Evolutionary conservation across 2,797 vertebrate species (phyloP).

Genomic region (Cacajao melanocephalus): DNA sequence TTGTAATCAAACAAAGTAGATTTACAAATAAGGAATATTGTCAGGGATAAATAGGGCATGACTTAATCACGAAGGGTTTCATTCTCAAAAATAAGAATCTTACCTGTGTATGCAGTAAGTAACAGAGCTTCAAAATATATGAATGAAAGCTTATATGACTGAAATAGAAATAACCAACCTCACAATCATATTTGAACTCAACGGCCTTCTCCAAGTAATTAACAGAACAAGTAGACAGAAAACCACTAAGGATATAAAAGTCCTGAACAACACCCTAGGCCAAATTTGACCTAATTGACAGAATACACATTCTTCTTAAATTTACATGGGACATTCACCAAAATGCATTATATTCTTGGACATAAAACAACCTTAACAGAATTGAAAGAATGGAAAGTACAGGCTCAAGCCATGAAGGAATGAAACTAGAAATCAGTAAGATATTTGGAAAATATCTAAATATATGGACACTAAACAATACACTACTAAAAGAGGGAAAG

Average conservation of each 20-base stretch:
- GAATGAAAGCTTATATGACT: background rate
- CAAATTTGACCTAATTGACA: background rate
- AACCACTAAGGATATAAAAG: background rate
- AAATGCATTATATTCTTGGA: background rate
- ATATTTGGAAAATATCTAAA: background rate
- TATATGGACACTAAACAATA: background rate
- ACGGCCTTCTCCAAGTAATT: background rate
- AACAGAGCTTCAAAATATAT: conserved; percentile 9
- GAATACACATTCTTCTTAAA: background rate
- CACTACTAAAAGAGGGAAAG: background rate
- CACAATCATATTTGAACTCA: background rate
- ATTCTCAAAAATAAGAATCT: background rate
- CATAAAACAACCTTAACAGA: background rate
- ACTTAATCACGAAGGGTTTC: background rate
- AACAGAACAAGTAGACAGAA: background rate
- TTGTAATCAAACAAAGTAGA: background rate
- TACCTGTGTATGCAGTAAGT: background rate
- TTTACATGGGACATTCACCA: background rate
- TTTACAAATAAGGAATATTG: background rate
- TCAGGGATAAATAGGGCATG: background rate
- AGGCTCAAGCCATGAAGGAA: background rate
- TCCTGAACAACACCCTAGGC: background rate
- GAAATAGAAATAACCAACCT: conserved; percentile 19
- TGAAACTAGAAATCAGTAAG: conserved; percentile 4
- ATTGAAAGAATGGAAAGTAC: background rate